Percentiles rank a stretch among this genome's conserved stretches.
Conservation (phyloP, 2,888 invertebrate genomes). For the Gastrophysa polygoni region DNA sequence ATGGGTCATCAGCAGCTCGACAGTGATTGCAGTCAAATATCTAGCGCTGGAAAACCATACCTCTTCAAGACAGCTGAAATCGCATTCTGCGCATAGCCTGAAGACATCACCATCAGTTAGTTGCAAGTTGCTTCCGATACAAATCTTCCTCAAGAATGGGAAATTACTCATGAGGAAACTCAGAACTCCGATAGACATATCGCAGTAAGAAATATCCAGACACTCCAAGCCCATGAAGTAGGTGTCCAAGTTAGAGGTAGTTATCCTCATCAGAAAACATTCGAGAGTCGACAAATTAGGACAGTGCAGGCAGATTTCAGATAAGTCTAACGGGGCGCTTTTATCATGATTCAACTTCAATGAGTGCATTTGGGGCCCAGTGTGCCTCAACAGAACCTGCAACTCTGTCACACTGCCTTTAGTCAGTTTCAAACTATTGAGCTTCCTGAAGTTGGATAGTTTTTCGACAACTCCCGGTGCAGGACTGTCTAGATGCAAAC, state of each 20-base stretch:
- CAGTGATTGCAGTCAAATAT: slow-evolving; percentile 66
- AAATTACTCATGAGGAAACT: slow-evolving; percentile 67
- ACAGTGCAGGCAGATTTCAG: slow-evolving; percentile 45
- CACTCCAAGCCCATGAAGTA: slow-evolving; percentile 68
- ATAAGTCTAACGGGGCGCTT: slow-evolving; percentile 48
- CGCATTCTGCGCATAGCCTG: slow-evolving; percentile 69
- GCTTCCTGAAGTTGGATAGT: slow-evolving; percentile 61
- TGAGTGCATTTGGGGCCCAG: slow-evolving; percentile 45
- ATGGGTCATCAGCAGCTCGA: slow-evolving; percentile 70
- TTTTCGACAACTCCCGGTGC: slow-evolving; percentile 60
- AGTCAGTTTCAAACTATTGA: slow-evolving; percentile 60
- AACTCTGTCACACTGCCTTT: slow-evolving; percentile 61
- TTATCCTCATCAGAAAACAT: slow-evolving; percentile 69
- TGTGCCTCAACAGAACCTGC: slow-evolving; percentile 62
- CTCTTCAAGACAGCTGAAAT: slow-evolving; percentile 68
- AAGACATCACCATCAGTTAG: slow-evolving; percentile 72
- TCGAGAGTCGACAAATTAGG: slow-evolving; percentile 68
- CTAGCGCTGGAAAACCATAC: slow-evolving; percentile 74
- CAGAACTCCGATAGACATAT: slow-evolving; percentile 63
- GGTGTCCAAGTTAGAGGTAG: slow-evolving; percentile 63
- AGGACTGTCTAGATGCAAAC: slow-evolving; percentile 66
- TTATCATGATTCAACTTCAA: slow-evolving; percentile 50
- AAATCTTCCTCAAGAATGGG: slow-evolving; percentile 65
- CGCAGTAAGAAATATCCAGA: slow-evolving; percentile 71
- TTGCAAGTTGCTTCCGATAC: slow-evolving; percentile 70